Evolutionary conservation across 1,140 invertebrate genomes (phyloP), one percentile per base, ranked within the genome.

Genomic region (Nasonia longicornis): DNA sequence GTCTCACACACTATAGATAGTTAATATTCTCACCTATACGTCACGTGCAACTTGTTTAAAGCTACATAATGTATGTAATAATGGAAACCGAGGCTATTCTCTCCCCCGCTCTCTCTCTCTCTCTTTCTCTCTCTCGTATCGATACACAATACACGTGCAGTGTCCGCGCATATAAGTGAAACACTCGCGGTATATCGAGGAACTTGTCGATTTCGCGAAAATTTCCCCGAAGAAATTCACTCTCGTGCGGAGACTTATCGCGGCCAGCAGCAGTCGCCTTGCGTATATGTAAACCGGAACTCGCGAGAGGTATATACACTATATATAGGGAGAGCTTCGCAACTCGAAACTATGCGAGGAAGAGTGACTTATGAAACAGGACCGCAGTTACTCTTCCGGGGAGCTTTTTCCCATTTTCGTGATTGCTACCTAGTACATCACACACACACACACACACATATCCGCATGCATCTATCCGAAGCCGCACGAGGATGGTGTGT

Each of bases 301-400:
- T 26, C 7, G 20, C 4, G 12, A 35, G 4, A 31, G 29, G 26
- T 26, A 26, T 26, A 26, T 26, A 26, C 26, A 26, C 26, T 26
- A 26, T 26, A 74, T 52, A 29, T 29, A 63, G 29, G 29, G 67
- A 76, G 58, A 35, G 52, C 52, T n/a, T 58, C 16, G 52, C 20
- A 76, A 66, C 20, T 48, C 35, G 63, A 16, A 58, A 58, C 52
- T 58, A n/a, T 58, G 16, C 52, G 52, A 58, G 52, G 48, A 2
- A 16, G 48, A 64, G 10, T 42, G 77, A 71, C 67, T 78, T 71
- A 71, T 70, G 77, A 78, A 78, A 78, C 66, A 31, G 45, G 29
- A 78, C 48, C 77, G 35, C 66, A 58, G 52, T 66, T 76, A 22
- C 26, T 67, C 74, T 69, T 64, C 26, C 6, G n/a, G 1, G n/a